Base-by-base conservation (phyloP, 2,113 vertebrate genomes). In the Athene cunicularia region DNA sequence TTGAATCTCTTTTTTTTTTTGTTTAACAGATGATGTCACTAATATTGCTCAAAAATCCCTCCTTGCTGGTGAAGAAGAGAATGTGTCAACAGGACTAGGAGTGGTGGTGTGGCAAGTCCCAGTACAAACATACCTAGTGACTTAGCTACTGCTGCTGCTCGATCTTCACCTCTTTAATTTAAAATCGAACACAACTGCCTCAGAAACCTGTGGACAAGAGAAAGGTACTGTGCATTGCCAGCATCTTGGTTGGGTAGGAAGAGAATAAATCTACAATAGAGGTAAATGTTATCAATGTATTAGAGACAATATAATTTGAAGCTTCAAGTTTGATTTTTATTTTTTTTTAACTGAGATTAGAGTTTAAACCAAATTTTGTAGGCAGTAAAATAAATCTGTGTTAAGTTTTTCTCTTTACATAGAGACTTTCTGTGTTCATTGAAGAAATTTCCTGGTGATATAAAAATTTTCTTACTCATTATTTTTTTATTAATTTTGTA, bases 11-110 rank as follows among this genome's bases (percentile, higher is more conserved):
- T 26, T 39, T 39, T 73, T 90, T 13, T 88, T 75, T 90, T 58
- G 15, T 88, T 95, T 85, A 21, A 76, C 94, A 97, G 95, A 95
- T 93, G 90, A 96, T 95, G 94, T 93, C 89, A 67, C 86, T 62
- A 85, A 82, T 70, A 82, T 4, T 89, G 27, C 58, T 75, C 53
- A 90, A 80, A 64, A 95, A 58, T 83, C 50, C 41, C 30, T 94
- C 41, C 27, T 91, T 91, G 43, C 28, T 94, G 58, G 62, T 91
- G 62, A 76, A 75, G 32, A 95, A 58, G 64, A 95, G 53, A 63
- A 80, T 0, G 4, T 80, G 33, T 83, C 89, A 91, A 37, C 30
- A 87, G 55, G 26, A 85, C n/a, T 95, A 92, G 77, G 37, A 91
- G 12, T 21, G 16, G 45, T 58, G 33, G 68, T 52, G 80, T 75